These are phyloP conservation scores for Leptogaster cylindrica DNA, from an alignment of 2,888 invertebrate species.

Conservation along the genomic window DNA sequence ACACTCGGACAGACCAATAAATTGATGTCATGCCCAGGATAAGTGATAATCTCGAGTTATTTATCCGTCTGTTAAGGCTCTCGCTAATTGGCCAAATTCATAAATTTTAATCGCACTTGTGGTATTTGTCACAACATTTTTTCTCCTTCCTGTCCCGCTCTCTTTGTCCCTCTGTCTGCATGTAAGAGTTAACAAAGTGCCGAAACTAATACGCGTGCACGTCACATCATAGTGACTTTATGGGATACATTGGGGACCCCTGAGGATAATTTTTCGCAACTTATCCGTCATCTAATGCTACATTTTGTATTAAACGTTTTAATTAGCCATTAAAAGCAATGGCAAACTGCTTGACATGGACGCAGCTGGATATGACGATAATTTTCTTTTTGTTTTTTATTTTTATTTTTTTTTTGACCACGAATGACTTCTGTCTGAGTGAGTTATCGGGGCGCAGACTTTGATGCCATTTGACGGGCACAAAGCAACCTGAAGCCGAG, in stretches of 20 bases:
- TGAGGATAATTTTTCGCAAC: neutral
- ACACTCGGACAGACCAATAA: neutral
- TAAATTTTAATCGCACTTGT: constrained; percentile 9
- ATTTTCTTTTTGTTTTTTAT: neutral
- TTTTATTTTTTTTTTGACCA: neutral
- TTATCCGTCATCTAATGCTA: constrained; percentile 1
- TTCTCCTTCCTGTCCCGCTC: no score
- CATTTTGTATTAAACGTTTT: neutral
- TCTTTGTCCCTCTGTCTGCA: no score
- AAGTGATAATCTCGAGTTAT: neutral
- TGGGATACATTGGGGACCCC: neutral
- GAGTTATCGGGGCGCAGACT: no score
- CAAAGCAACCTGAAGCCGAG: no score
- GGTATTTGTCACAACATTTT: neutral
- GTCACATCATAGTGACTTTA: neutral
- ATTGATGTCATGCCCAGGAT: neutral
- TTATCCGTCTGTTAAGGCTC: neutral
- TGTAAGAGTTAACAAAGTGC: neutral
- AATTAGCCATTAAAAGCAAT: constrained; percentile 5
- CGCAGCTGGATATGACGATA: neutral
- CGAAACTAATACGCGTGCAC: neutral
- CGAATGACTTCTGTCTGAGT: neutral
- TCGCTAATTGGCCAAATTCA: constrained; percentile 3
- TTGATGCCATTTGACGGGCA: no score
- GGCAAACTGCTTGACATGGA: neutral